Percentiles rank a stretch among this genome's conserved stretches.
Evolutionary conservation across 2,888 invertebrate species (phyloP).

Genomic region (Hirtodrosophila cameraria): DNA sequence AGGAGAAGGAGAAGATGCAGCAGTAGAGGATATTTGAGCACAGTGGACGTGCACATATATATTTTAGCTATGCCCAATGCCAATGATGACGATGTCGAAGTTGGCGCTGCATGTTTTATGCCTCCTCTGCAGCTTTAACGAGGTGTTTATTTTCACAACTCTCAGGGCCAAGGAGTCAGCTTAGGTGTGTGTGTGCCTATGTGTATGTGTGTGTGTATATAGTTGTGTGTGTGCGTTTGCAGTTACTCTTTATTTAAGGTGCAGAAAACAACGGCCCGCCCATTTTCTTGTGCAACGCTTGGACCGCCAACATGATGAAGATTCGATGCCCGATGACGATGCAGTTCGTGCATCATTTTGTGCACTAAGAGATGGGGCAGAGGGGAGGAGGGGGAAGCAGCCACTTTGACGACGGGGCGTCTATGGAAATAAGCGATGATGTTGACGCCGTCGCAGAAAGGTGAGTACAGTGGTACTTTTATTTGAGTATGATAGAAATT

Average conservation of each 20-base stretch:
- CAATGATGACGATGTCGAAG: slow-evolving; percentile 66
- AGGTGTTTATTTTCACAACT: slow-evolving; percentile 82
- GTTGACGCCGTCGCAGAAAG: slow-evolving; percentile 57
- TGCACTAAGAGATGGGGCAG: slow-evolving; percentile 10
- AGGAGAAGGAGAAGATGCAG: slow-evolving; percentile 8
- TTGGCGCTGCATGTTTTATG: slow-evolving; percentile 80
- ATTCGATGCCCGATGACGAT: slow-evolving; percentile 67
- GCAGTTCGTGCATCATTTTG: slow-evolving; percentile 51
- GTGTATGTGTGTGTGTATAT: slow-evolving; percentile 12
- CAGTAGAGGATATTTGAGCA: neutral
- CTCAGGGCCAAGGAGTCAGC: slow-evolving; percentile 57
- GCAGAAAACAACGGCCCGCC: slow-evolving; percentile 77
- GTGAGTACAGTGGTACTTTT: slow-evolving; percentile 28
- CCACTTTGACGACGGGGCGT: slow-evolving; percentile 71
- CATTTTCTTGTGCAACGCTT: slow-evolving; percentile 67
- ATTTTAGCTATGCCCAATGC: slow-evolving; percentile 64
- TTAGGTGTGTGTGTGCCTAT: slow-evolving; percentile 6
- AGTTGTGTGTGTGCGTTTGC: slow-evolving; percentile 36
- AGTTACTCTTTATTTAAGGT: slow-evolving; percentile 71
- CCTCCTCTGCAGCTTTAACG: slow-evolving; percentile 81
- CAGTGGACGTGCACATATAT: slow-evolving; percentile 3
- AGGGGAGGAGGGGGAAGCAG: slow-evolving; percentile 1
- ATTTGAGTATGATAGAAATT: neutral
- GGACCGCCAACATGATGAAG: slow-evolving; percentile 71
- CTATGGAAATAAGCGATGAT: slow-evolving; percentile 72